These are phyloP conservation scores for Saccopteryx leptura DNA, from an alignment of 2,113 vertebrate species.

Conservation along the genomic window DNA sequence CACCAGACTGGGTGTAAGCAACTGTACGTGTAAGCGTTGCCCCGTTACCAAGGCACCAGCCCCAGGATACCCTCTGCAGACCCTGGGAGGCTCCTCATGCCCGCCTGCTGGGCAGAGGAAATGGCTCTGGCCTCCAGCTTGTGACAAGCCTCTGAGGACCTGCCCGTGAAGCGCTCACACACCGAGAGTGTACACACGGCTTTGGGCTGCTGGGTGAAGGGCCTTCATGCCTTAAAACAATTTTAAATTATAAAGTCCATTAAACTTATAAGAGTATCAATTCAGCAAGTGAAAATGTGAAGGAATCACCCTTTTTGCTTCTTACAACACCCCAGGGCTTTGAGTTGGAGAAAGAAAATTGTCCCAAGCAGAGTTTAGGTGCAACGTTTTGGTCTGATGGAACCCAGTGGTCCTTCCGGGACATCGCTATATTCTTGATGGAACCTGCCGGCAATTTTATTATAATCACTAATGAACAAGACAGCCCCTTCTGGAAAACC, in stretches of 20 bases:
- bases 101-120: too few relatives aligned
- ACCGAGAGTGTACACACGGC: background rate
- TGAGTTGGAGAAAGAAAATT: background rate
- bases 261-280: background rate
- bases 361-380: background rate
- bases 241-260: background rate
- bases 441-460: accelerated
- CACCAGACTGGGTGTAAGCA: background rate
- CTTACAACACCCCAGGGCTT: background rate
- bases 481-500: background rate
- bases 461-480: background rate
- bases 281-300: background rate
- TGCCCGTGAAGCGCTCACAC: too few relatives aligned
- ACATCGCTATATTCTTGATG: accelerated
- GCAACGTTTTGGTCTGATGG: accelerated
- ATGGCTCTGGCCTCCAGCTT: background rate
- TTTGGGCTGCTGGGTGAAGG: background rate
- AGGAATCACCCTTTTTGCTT: background rate
- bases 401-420: background rate
- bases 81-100: background rate
- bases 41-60: background rate
- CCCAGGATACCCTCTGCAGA: background rate
- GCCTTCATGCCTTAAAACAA: background rate
- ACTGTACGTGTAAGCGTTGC: background rate
- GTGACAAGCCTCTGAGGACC: background rate